phyloP scores from a whole-genome alignment of 2,888 invertebrate genomes.

The Cerastis leucographa region DNA sequence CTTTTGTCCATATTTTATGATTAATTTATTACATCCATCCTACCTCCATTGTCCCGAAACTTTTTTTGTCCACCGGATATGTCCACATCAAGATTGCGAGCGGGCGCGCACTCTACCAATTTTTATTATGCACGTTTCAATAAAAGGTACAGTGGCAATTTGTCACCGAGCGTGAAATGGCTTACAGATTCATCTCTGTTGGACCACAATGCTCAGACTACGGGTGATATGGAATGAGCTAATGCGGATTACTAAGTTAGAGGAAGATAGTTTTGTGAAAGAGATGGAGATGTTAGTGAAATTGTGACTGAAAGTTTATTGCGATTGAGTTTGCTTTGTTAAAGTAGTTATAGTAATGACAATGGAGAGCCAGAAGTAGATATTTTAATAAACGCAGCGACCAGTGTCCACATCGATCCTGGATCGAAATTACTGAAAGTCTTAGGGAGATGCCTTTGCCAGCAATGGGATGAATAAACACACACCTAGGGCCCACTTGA shows the following conservation, averaged over 20 bases:
- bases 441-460: too few relatives aligned
- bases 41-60: constrained; percentile 42
- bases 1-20: constrained; percentile 52
- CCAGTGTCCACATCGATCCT: too few relatives aligned
- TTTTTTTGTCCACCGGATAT: constrained; percentile 62
- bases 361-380: neutral
- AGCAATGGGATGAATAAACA: neutral
- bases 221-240: constrained; percentile 2
- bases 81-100: constrained; percentile 62
- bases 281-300: neutral
- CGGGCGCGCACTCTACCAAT: constrained; percentile 63
- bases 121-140: constrained; percentile 69
- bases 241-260: constrained; percentile 3
- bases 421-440: too few relatives aligned
- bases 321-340: neutral
- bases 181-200: constrained; percentile 68
- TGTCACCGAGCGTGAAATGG: constrained; percentile 70
- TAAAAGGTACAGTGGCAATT: constrained; percentile 75
- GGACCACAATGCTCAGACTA: constrained; percentile 39
- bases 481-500: neutral
- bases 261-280: neutral
- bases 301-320: neutral
- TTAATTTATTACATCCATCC: constrained; percentile 57
- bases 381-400: neutral
- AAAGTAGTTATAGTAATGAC: neutral